Percentiles rank a stretch among this genome's conserved stretches.
These are phyloP conservation scores for Tachystola acroxantha DNA, from an alignment of 2,888 invertebrate species.

Conservation along the genomic window DNA sequence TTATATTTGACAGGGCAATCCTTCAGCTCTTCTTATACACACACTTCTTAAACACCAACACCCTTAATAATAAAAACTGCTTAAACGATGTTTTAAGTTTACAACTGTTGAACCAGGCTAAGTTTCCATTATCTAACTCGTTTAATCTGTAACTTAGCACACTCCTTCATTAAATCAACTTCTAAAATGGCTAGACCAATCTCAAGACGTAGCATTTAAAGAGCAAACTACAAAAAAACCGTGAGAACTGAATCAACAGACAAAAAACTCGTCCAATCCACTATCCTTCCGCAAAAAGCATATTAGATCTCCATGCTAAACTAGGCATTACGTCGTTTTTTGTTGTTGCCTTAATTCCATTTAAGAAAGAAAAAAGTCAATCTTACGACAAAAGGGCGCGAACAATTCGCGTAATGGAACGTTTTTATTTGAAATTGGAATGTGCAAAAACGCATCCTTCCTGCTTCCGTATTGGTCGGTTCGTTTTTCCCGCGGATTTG, in stretches of 20 bases:
- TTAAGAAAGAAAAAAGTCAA: slow-evolving; percentile 23
- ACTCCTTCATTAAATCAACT: not conserved
- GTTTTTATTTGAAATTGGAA: slow-evolving; percentile 52
- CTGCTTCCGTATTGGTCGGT: slow-evolving; percentile 58
- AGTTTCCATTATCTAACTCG: too few species aligned
- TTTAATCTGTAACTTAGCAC: too few species aligned
- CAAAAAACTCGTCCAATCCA: not conserved
- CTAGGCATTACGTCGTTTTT: slow-evolving; percentile 8
- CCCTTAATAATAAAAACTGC: too few species aligned
- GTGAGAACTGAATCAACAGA: not conserved
- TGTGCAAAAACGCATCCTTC: slow-evolving; percentile 60
- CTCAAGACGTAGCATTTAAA: not conserved
- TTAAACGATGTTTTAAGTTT: too few species aligned
- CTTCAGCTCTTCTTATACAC: too few species aligned
- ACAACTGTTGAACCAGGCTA: too few species aligned
- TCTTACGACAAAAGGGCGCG: slow-evolving; percentile 49
- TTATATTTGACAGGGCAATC: too few species aligned
- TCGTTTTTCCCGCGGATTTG: slow-evolving; percentile 49
- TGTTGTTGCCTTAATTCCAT: slow-evolving; percentile 18
- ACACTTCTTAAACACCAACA: too few species aligned
- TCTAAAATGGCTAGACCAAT: not conserved
- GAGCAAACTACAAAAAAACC: not conserved
- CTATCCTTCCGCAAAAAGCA: slow-evolving; percentile 6
- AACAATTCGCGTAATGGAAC: slow-evolving; percentile 64
- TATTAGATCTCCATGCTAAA: slow-evolving; percentile 3